Percentiles rank a stretch among this genome's conserved stretches.
phyloP scores from a whole-genome alignment of 2,113 vertebrate genomes.

The Cisticola juncidis region DNA sequence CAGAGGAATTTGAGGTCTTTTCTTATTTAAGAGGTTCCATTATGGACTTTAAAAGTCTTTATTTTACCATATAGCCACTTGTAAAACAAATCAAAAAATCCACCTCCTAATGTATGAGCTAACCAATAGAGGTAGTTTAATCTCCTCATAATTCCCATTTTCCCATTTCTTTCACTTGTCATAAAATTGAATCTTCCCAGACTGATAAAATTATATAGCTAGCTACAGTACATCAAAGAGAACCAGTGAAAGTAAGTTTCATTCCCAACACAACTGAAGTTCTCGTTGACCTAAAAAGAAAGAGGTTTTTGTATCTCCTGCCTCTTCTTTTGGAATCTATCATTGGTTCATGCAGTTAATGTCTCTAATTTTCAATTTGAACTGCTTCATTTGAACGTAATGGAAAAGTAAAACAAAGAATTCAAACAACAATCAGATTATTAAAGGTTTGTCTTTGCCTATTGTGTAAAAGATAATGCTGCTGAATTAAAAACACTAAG shows the following conservation, averaged over 20 bases:
- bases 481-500: not conserved
- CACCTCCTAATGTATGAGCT: not conserved
- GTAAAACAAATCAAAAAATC: not conserved
- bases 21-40: not conserved
- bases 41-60: not conserved
- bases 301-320: not conserved
- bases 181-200: slow-evolving; percentile 16
- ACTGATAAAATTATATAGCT: slow-evolving; percentile 5
- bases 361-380: not conserved
- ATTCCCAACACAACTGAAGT: not conserved
- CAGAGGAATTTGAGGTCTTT: not conserved
- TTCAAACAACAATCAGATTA: not conserved
- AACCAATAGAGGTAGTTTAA: not conserved
- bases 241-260: not conserved
- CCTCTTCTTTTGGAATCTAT: not conserved
- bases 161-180: not conserved
- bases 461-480: not conserved
- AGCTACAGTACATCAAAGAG: not conserved
- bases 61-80: not conserved
- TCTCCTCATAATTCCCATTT: not conserved
- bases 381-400: not conserved
- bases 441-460: not conserved
- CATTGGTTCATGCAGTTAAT: not conserved
- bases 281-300: not conserved
- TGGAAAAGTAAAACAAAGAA: not conserved